phyloP scores from a whole-genome alignment of 2,113 vertebrate genomes.

The Lota lota region DNA sequence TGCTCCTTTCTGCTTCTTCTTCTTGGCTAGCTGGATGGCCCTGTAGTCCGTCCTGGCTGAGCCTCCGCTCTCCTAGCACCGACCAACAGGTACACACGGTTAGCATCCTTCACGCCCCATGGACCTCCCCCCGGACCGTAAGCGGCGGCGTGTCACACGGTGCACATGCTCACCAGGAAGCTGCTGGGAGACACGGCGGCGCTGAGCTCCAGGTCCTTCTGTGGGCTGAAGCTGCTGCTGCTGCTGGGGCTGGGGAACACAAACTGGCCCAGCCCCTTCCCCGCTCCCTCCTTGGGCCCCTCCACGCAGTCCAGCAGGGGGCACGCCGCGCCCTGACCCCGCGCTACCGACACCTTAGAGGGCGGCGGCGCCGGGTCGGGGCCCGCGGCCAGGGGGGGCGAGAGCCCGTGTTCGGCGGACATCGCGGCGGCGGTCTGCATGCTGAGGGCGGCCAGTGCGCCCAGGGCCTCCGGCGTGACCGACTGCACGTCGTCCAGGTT shows the following conservation, averaged over 20 bases:
- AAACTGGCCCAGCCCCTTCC: slow-evolving; percentile 79
- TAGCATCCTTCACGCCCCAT: neutral
- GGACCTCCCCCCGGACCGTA: neutral
- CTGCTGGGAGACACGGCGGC: slow-evolving; percentile 73
- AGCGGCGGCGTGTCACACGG: neutral
- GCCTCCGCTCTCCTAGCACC: slow-evolving; percentile 84
- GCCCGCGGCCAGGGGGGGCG: slow-evolving; percentile 75
- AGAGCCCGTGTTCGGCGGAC: slow-evolving; percentile 71
- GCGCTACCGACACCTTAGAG: slow-evolving; percentile 74
- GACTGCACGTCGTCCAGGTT: slow-evolving; percentile 85
- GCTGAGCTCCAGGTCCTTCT: slow-evolving; percentile 80
- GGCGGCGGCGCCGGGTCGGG: slow-evolving; percentile 71
- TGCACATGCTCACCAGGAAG: slow-evolving; percentile 80
- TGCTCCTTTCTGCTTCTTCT: slow-evolving; percentile 81
- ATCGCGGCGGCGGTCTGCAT: slow-evolving; percentile 67
- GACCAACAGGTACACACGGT: neutral
- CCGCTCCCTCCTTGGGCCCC: slow-evolving; percentile 74
- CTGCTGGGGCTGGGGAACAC: slow-evolving; percentile 76
- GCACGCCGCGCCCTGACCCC: slow-evolving; percentile 54
- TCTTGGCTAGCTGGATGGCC: slow-evolving; percentile 92
- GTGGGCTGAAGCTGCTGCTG: slow-evolving; percentile 74
- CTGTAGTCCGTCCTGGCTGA: slow-evolving; percentile 95
- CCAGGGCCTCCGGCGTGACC: slow-evolving; percentile 82
- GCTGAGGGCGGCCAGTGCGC: slow-evolving; percentile 78
- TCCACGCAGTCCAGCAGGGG: slow-evolving; percentile 75